These are phyloP conservation scores for Mercenaria mercenaria DNA, from an alignment of 1,140 invertebrate genomes.

Conservation along the genomic window DNA sequence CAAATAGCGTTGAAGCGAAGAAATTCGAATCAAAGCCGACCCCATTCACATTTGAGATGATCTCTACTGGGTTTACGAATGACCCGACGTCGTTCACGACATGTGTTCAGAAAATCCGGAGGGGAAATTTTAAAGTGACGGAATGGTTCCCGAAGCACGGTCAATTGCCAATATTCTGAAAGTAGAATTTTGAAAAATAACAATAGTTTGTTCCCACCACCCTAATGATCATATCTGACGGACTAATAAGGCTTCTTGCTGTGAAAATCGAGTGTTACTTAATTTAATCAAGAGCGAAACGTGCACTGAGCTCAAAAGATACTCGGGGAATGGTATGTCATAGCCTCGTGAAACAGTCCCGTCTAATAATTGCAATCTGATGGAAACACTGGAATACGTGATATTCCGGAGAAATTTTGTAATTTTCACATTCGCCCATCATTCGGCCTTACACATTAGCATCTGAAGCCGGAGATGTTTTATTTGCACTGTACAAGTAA, in stretches of 20 bases:
- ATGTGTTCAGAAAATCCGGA: slow-evolving; percentile 44
- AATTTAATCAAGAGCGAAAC: slow-evolving; percentile 63
- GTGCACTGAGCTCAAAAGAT: slow-evolving; percentile 27
- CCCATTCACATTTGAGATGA: not conserved
- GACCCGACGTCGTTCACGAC: slow-evolving; percentile 34
- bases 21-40: not conserved
- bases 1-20: slow-evolving; percentile 15
- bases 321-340: slow-evolving; percentile 4
- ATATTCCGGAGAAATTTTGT: not conserved
- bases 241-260: slow-evolving; percentile 59
- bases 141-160: slow-evolving; percentile 39
- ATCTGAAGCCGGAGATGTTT: too few relatives aligned
- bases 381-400: slow-evolving; percentile 20
- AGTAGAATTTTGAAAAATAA: slow-evolving; percentile 56
- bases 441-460: too few relatives aligned
- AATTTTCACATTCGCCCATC: too few relatives aligned
- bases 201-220: slow-evolving; percentile 38
- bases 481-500: too few relatives aligned
- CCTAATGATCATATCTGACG: slow-evolving; percentile 63
- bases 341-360: not conserved
- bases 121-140: slow-evolving; percentile 26
- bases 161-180: slow-evolving; percentile 59
- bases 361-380: slow-evolving; percentile 6
- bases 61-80: not conserved
- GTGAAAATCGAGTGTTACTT: slow-evolving; percentile 62